Evolutionary conservation across 1,140 invertebrate genomes (phyloP), one percentile per base, ranked within the genome.

Genomic region (Drosophila pectinifera): DNA sequence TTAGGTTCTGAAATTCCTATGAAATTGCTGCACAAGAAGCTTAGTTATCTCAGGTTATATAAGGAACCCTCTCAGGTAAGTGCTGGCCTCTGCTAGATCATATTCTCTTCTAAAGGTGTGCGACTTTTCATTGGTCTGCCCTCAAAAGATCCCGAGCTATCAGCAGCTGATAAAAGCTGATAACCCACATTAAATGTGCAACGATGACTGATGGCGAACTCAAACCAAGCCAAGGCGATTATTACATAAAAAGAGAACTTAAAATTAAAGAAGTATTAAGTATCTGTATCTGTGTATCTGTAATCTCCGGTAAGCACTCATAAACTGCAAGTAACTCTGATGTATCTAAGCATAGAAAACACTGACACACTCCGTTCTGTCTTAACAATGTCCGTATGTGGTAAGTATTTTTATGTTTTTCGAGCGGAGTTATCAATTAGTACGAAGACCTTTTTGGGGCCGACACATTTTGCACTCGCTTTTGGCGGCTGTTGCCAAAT

Each of bases 401-500:
- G 64, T 18, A 4, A 45, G n/a, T 24, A 22, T 61, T 22, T 34
- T 22, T 67, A 31, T 65, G n/a, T 39, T 54, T 18, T 41, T 34
- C 16, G 6, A 51, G 31, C 7, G 4, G 14, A 41, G 42, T 43
- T 46, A 70, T 70, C 64, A 70, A 70, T 70, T 70, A 70, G 68
- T 70, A 31, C 0, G 24, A 31, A 13, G 24, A 31, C 48, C 61
- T 55, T 42, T 24, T 57, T 62, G 24, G 34, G 22, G 11, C 14
- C 11, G 43, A 62, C 41, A 67, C 34, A 62, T 67, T 70, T 70
- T 28, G 64, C 64, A 70, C 68, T 48, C 10, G 45, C 20, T 70
- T 69, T 69, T 70, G 67, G 69, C 42, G 38, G 14, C 10, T 24
- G n/a, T 76, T 58, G 48, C 73, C 73, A 76, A 76, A 76, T 54